Evolutionary conservation across 2,888 invertebrate species (phyloP), one percentile per base, ranked within the genome.

Genomic region (Patella depressa): DNA sequence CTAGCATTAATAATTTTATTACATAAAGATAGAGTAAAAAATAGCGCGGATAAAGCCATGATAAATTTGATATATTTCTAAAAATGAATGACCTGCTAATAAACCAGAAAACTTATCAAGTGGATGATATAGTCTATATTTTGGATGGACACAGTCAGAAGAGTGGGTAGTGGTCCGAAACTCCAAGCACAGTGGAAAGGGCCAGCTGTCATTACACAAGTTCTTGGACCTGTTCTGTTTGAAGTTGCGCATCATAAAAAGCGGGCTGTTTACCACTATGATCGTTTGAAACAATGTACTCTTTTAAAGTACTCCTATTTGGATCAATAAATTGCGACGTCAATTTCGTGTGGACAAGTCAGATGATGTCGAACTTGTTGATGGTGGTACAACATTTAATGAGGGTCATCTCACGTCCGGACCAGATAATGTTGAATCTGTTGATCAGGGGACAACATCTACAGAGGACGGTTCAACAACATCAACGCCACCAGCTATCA

Each of bases 121-220:
- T 65, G 0, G 65, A 24, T 65, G 65, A 65, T 4, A n/a, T 65
- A n/a, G 65, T 65, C 74, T 78, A 59, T 53, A 76, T 55, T 53
- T 15, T 19, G 0, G 75, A 17, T 19, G 0, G 75, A 17, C 14
- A 57, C 1, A 76, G 72, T 2, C 74, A 53, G 24, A 73, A 70
- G n/a, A 70, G 72, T 12, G 45, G 75, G 57, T 54, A 72, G 1
- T 34, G 71, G 17, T 78, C 59, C 53, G 74, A 78, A n/a, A 78
- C 76, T 2, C 74, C 75, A n/a, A 74, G 75, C 2, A 75, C 78
- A 19, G 70, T 76, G 74, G 78, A 78, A 70, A 17, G 74, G 34
- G 76, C 75, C 14, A 69, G 73, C 17, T 19, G 57, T 9, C 72
- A 77, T 53, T 73, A 74, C 72, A 29, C 75, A 11, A 77, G 75